Percentiles rank a stretch among this genome's conserved stretches.
phyloP scores from a whole-genome alignment of 2,113 vertebrate species.

The Pomatostomus ruficeps region DNA sequence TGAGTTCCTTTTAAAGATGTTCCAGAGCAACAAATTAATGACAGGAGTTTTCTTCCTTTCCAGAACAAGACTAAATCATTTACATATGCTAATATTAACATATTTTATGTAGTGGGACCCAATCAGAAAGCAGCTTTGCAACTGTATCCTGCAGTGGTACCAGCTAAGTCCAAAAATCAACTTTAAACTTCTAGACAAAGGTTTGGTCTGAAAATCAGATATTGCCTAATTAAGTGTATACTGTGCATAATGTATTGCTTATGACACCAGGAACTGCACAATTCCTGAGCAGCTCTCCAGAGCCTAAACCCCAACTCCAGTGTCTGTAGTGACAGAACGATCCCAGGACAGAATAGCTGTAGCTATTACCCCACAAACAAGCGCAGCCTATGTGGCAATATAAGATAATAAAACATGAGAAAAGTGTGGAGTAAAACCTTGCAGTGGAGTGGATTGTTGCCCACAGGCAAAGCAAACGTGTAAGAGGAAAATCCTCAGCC shows the following conservation, averaged over 20 bases:
- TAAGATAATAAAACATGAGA: background rate
- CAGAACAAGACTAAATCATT: background rate
- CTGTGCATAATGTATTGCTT: background rate
- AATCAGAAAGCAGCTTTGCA: background rate
- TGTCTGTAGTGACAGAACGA: background rate
- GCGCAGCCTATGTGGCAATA: background rate
- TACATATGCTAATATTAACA: background rate
- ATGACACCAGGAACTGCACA: background rate
- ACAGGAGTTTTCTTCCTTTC: constrained; percentile 4
- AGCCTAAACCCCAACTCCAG: background rate
- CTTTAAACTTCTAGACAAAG: background rate
- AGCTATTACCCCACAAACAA: background rate
- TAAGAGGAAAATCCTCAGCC: background rate
- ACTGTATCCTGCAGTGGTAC: background rate
- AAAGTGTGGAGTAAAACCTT: background rate
- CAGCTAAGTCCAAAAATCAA: background rate
- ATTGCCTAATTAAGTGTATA: background rate
- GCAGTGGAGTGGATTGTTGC: background rate
- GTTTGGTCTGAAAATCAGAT: background rate
- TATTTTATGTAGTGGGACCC: constrained; percentile 24
- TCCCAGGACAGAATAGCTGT: background rate
- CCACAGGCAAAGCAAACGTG: background rate
- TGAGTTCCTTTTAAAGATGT: background rate
- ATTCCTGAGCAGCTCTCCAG: background rate
- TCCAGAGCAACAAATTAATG: constrained; percentile 33